A percentile compares a stretch with the other conserved stretches of the same genome.
phyloP scores from a whole-genome alignment of 2,113 vertebrate genomes.

The Lucifuga dentata region DNA sequence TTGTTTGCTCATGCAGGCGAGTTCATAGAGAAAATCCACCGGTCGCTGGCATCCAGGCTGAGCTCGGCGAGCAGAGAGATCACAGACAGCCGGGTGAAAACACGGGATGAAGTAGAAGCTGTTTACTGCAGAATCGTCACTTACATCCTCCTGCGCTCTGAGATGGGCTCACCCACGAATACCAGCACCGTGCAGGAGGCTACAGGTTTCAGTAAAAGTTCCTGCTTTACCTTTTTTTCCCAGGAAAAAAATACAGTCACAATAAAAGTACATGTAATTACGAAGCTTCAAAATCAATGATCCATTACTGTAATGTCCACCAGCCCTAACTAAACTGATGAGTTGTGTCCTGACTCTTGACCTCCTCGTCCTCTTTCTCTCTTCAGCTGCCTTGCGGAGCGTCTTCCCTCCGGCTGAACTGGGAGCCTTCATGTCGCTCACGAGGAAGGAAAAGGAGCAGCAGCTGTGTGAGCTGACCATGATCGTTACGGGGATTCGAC shows the following conservation, averaged over 20 bases:
- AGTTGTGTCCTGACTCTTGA: neutral
- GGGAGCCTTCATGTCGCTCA: slow-evolving; percentile 85
- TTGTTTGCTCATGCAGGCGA: slow-evolving; percentile 78
- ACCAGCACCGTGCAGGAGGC: slow-evolving; percentile 57
- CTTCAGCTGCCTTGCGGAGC: slow-evolving; percentile 91
- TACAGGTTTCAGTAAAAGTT: slow-evolving; percentile 54
- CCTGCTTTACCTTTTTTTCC: too few relatives aligned
- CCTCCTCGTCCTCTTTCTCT: neutral
- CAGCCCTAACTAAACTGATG: too few relatives aligned
- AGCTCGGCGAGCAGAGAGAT: slow-evolving; percentile 84
- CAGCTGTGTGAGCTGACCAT: slow-evolving; percentile 87
- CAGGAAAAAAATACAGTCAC: neutral
- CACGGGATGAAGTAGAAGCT: slow-evolving; percentile 80
- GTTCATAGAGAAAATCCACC: slow-evolving; percentile 86
- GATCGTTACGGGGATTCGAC: slow-evolving; percentile 90
- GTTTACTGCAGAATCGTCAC: slow-evolving; percentile 85
- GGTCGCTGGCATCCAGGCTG: slow-evolving; percentile 81
- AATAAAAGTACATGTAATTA: too few relatives aligned
- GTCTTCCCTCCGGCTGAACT: slow-evolving; percentile 89
- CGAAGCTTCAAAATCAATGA: too few relatives aligned
- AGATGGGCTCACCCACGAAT: slow-evolving; percentile 70
- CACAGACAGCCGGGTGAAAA: slow-evolving; percentile 80
- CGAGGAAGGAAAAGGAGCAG: slow-evolving; percentile 88
- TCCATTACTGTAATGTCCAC: too few relatives aligned
- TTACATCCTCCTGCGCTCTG: slow-evolving; percentile 86